Evolutionary conservation across 2,888 invertebrate species (phyloP), one percentile per base, ranked within the genome.

Genomic region (Sycophila texana): DNA sequence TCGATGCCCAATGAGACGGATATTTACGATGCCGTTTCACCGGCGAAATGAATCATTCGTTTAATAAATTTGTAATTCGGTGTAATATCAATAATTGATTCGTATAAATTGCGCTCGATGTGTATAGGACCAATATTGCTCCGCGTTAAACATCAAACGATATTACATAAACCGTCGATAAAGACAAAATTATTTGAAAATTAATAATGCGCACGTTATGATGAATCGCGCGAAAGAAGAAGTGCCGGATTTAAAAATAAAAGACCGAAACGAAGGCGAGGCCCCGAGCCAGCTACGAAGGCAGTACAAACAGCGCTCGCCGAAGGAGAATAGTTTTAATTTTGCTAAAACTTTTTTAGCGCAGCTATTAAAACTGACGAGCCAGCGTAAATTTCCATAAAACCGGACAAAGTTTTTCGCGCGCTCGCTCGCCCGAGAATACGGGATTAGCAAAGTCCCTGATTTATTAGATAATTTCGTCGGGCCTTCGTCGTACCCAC

Each of bases 401-500:
- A 81, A 76, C 73, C 74, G 74, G 66, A 18, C 63, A 81, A 81
- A 81, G 81, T 81, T 81, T 81, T 81, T 81, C 66, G 12, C 18
- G 53, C 53, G 26, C 30, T 13, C 53, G 26, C 30, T 13, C 47
- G 5, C 61, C 14, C n/a, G 63, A 73, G 81, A 79, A 79, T 81
- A 79, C 81, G 76, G 81, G 81, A 81, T 81, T 81, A 81, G 81
- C 81, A 73, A 71, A 79, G 81, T 79, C 76, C 70, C 81, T 81
- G 81, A 81, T 81, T 81, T 81, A 81, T 81, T 81, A 79, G 79
- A 81, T 81, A 79, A 81, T 81, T 81, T 81, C 70, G 55, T 47
- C 61, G 74, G n/a, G 26, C 26, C 30, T 55, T 49, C 47, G 60
- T 18, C 18, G 49, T 26, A n/a, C 14, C 47, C 30, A 55, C 58